phyloP scores from a whole-genome alignment of 2,113 vertebrate genomes.

The Gadus chalcogrammus region DNA sequence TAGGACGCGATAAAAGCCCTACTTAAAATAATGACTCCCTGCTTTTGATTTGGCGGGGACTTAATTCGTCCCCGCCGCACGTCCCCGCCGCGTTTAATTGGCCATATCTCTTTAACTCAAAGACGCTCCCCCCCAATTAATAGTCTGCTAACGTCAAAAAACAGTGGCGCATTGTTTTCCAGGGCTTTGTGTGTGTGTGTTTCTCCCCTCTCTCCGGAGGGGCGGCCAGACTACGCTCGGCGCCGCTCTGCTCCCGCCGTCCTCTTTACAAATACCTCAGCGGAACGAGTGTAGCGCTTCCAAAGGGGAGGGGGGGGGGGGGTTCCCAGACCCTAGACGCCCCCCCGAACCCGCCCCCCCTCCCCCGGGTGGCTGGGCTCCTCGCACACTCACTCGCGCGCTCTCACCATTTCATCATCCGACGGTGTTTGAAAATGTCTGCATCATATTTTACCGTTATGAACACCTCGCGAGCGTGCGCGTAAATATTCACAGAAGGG shows the following conservation, averaged over 20 bases:
- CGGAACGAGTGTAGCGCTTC: constrained; percentile 44
- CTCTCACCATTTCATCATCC: no score
- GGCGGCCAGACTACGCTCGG: constrained; percentile 20
- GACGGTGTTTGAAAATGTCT: no score
- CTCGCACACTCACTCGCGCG: background rate
- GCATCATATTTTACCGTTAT: no score
- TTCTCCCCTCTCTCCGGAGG: background rate
- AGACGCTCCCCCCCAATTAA: no score
- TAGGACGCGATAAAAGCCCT: no score
- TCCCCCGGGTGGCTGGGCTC: background rate
- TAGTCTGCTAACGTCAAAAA: no score
- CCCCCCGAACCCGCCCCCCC: constrained; percentile 24
- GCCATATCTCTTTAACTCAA: background rate
- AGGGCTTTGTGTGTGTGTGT: no score
- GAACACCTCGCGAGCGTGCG: no score
- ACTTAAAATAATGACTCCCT: no score
- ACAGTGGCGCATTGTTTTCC: constrained; percentile 20
- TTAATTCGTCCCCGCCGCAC: no score
- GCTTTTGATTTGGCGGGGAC: no score
- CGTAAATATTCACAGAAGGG: no score
- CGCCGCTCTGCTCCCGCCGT: constrained; percentile 70
- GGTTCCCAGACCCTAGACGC: constrained; percentile 24
- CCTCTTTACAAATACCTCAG: constrained; percentile 69
- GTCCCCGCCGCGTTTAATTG: background rate
- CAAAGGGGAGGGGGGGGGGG: constrained; percentile 25